Conservation (phyloP, 1,140 invertebrate genomes). For the Oscheius sp. region DNA sequence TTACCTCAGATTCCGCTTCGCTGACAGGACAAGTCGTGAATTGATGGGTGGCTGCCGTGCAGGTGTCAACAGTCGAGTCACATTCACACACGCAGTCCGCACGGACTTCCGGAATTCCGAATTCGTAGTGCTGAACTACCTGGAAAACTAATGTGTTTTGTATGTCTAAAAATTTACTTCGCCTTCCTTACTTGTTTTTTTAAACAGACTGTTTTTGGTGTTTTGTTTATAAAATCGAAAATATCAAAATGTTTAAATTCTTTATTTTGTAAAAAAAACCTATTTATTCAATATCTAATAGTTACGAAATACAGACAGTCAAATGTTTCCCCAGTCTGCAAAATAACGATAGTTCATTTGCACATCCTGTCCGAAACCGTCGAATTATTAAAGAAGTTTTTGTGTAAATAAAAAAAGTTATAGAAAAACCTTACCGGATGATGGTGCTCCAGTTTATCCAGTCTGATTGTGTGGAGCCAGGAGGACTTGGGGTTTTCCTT, state of each 20-base stretch:
- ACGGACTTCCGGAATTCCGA: slow-evolving; percentile 39
- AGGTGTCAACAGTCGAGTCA: slow-evolving; percentile 16
- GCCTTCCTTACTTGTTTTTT: no score
- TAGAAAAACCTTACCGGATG: slow-evolving; percentile 39
- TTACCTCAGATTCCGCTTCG: slow-evolving; percentile 4
- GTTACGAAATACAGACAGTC: not conserved
- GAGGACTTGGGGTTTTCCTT: slow-evolving; percentile 12
- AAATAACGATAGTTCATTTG: not conserved
- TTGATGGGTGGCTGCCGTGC: slow-evolving; percentile 32
- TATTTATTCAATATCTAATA: no score
- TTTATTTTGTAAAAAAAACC: no score
- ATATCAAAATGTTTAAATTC: no score
- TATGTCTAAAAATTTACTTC: not conserved
- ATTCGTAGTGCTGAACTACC: slow-evolving; percentile 37
- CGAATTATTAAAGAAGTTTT: no score
- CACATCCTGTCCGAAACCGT: no score
- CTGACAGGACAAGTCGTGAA: slow-evolving; percentile 32
- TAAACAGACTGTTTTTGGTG: no score
- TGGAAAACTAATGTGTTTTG: slow-evolving; percentile 1
- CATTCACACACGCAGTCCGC: slow-evolving; percentile 41
- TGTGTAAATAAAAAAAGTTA: not conserved
- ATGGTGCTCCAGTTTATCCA: slow-evolving; percentile 38
- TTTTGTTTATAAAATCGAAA: no score
- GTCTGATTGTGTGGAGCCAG: slow-evolving; percentile 29
- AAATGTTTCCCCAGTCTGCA: not conserved